Evolutionary conservation across 2,888 invertebrate species (phyloP), one percentile per base, ranked within the genome.

Genomic region (Drosophila meridionalis): DNA sequence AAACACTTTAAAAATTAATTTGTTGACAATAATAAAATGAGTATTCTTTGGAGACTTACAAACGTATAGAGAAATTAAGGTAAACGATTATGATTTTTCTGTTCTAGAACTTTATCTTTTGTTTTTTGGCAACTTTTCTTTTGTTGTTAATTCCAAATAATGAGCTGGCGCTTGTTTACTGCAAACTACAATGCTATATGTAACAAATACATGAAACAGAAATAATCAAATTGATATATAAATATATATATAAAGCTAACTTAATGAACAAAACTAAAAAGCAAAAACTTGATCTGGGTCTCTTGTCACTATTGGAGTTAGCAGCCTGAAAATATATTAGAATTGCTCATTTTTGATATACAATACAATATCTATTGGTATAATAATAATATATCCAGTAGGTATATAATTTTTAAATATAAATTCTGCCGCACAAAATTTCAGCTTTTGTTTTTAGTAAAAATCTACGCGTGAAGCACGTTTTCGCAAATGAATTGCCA

Each of bases 401-500:
- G 66, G 73, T 80, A 70, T 78, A 74, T 57, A 69, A 50, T 50
- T 50, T 83, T 61, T 74, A 86, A 78, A 87, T 87, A 83, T 90
- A 90, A 87, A 89, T 90, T 89, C 89, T 90, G 87, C 80, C 89
- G 90, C 88, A 87, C 85, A 85, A 87, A 85, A 75, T 85, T 85
- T 85, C 85, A 82, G 83, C 80, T 87, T 76, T 78, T 76, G 47
- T 70, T 78, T 80, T 86, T 86, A 78, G 83, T 87, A 83, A 85
- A 87, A 90, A 89, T 88, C 78, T 91, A 89, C 79, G 82, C 83
- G 81, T 75, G 83, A 87, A 90, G 87, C 90, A 90, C 82, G 82
- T 83, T 80, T 78, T 34, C 20, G 78, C 75, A 83, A 88, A 82
- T 73, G 70, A 78, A 81, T 82, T 89, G 87, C 90, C 89, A 82